Conservation (phyloP, 2,888 invertebrate genomes). For the Panzeria rudis region DNA sequence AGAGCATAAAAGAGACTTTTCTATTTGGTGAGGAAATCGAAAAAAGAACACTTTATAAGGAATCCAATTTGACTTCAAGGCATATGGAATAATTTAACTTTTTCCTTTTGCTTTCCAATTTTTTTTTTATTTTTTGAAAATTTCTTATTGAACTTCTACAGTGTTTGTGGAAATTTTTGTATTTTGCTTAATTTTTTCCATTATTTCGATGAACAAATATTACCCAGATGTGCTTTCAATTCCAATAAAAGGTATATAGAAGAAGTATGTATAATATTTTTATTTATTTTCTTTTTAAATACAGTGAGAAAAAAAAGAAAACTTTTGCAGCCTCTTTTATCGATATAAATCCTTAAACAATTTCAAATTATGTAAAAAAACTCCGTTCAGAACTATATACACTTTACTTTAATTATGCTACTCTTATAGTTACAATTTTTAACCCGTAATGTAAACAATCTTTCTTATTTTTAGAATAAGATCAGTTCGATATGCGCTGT, state of each 20-base stretch:
- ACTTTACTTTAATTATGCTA: too few species aligned
- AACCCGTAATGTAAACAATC: too few species aligned
- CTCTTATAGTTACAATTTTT: too few species aligned
- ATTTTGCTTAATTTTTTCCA: conserved; percentile 26
- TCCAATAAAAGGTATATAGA: conserved; percentile 62
- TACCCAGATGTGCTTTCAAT: conserved; percentile 72
- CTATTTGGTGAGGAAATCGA: conserved; percentile 27
- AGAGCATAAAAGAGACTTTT: neutral
- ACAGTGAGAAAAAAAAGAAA: neutral
- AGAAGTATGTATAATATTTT: conserved; percentile 18
- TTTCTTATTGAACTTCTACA: conserved; percentile 32
- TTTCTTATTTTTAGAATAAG: too few species aligned
- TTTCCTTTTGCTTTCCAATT: conserved; percentile 34
- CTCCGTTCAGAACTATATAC: too few species aligned
- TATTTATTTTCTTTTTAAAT: conserved; percentile 15
- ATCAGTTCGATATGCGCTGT: too few species aligned
- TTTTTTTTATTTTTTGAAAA: conserved; percentile 20
- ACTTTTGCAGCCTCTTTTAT: too few species aligned
- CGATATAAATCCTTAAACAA: too few species aligned
- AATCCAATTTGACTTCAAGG: conserved; percentile 69
- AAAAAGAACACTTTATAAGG: conserved; percentile 46
- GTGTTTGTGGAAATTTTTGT: conserved; percentile 30
- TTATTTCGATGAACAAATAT: conserved; percentile 50
- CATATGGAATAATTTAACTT: conserved; percentile 69
- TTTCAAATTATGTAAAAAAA: too few species aligned